Evolutionary conservation across 2,888 invertebrate genomes (phyloP).

Genomic region (Poecilobothrus nobilitatus): DNA sequence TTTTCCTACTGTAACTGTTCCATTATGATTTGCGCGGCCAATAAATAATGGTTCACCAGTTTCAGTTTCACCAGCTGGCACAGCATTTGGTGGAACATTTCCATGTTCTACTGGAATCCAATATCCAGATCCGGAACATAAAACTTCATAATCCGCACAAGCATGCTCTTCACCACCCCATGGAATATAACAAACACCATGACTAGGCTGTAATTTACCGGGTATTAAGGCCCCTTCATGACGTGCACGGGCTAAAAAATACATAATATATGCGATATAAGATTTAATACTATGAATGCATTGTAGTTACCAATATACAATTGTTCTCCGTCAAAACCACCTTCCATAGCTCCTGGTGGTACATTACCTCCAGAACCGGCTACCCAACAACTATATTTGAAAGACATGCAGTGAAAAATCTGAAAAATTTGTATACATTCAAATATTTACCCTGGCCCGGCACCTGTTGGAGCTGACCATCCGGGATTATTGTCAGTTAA

Average conservation of each 20-base stretch:
- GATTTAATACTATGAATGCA: too few relatives aligned
- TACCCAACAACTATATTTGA: constrained; percentile 50
- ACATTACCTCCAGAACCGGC: constrained; percentile 54
- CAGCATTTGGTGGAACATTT: constrained; percentile 63
- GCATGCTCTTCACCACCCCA: constrained; percentile 70
- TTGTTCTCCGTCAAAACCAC: constrained; percentile 54
- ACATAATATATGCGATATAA: too few relatives aligned
- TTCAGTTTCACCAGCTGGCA: constrained; percentile 63
- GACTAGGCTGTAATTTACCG: constrained; percentile 60
- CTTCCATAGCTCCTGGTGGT: constrained; percentile 62
- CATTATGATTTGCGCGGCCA: constrained; percentile 70
- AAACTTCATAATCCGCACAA: constrained; percentile 60
- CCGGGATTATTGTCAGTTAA: constrained; percentile 19
- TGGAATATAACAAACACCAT: constrained; percentile 60
- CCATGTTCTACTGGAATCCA: constrained; percentile 63
- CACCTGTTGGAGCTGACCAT: constrained; percentile 7
- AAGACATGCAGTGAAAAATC: not conserved
- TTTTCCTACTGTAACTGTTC: constrained; percentile 69
- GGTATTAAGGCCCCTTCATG: constrained; percentile 69
- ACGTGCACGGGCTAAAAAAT: constrained; percentile 48
- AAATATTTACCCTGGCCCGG: not conserved
- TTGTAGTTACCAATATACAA: constrained; percentile 48
- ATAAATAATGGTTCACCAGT: constrained; percentile 72
- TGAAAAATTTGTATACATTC: not conserved
- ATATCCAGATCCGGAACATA: constrained; percentile 50